Evolutionary conservation across 2,113 vertebrate species (phyloP), one percentile per base, ranked within the genome.

Genomic region (Nibea coibor): DNA sequence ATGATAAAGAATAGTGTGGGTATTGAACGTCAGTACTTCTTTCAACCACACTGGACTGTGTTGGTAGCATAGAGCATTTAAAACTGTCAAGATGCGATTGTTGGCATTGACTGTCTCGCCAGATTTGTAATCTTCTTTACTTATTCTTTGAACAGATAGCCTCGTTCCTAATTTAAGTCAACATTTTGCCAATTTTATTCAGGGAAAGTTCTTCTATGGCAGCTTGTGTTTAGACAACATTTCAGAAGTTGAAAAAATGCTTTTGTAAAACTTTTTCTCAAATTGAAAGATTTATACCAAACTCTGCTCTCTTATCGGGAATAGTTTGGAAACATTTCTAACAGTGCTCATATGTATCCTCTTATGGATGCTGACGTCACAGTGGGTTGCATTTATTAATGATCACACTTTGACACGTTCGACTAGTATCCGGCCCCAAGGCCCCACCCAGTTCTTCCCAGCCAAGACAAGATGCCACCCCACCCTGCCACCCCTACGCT

Each of bases 401-500:
- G 11, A 50, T 65, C 39, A 72, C 77, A 63, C 51, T 66, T 69
- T 17, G 0, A 19, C 74, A 71, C 15, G 2, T 67, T 58, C 22
- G 3, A 10, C 24, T 28, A 47, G 68, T 28, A 54, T 54, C 59
- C 19, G 22, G 24, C 56, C 64, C 50, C 74, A 39, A 67, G 62
- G 26, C 79, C 88, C 76, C 71, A 68, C 81, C 84, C 78, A 54
- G 67, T 71, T 74, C 58, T 42, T 73, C 62, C 16, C 58, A 78
- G 82, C 79, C 88, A 88, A 88, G 62, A 75, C 65, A 50, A 80
- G 78, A 90, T 66, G 75, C 84, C 72, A 71, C 76, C 83, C 83
- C 72, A 81, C 79, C 80, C 79, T 24, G 39, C 76, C 83, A n/a
- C 75, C 74, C 35, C 75, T 76, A 31, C 56, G 43, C 77, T 62